Percentiles rank a stretch among this genome's conserved stretches.
Evolutionary conservation across 1,140 invertebrate species (phyloP).

Genomic region (Halesus radiatus): DNA sequence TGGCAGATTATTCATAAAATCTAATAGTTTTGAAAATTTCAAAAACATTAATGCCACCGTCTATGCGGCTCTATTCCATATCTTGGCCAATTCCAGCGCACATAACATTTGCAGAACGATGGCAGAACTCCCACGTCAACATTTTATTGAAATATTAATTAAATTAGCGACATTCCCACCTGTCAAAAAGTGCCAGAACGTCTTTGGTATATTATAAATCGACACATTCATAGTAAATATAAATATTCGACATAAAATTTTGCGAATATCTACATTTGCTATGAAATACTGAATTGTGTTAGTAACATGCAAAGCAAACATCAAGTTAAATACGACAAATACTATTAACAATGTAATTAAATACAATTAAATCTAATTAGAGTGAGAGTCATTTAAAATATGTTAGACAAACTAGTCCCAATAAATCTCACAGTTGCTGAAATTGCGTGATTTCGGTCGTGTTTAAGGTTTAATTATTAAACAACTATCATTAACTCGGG

Average conservation of each 20-base stretch:
- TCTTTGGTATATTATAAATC: background rate
- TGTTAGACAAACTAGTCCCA: no score
- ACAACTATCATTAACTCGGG: no score
- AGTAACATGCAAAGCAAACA: slow-evolving; percentile 33
- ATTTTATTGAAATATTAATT: slow-evolving; percentile 10
- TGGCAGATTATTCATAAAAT: background rate
- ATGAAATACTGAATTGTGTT: background rate
- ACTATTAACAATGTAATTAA: background rate
- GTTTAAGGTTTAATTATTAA: no score
- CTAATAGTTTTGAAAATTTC: background rate
- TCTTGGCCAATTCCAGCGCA: background rate
- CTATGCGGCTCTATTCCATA: background rate
- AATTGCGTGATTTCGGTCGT: no score
- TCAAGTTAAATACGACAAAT: slow-evolving; percentile 8
- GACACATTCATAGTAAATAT: slow-evolving; percentile 1
- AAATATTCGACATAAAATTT: slow-evolving; percentile 13
- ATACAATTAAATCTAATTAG: background rate
- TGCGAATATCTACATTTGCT: background rate
- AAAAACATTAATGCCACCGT: background rate
- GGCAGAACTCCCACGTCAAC: background rate
- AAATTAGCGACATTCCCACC: slow-evolving; percentile 4
- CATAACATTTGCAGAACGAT: background rate
- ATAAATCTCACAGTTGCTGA: no score
- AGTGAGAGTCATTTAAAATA: background rate
- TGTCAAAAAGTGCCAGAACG: slow-evolving; percentile 30